Percentiles rank a stretch among this genome's conserved stretches.
Evolutionary conservation across 37 sponge, comb jelly and placozoan genomes (phyloP).

Genomic region (Aplysina aerophoba): DNA sequence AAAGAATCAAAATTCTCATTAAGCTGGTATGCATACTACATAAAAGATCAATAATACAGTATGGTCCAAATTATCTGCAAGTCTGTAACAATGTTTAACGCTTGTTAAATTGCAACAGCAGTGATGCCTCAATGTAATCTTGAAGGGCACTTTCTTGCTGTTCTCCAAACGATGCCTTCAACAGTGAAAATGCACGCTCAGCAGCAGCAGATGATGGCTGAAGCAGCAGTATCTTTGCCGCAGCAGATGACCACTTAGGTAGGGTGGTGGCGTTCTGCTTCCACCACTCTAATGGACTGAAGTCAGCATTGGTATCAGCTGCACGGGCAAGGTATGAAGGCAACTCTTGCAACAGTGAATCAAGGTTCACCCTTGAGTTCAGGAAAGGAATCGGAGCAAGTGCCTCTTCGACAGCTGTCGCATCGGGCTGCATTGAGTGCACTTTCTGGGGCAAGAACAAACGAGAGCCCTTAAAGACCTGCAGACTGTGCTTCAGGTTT

Average conservation of each 20-base stretch:
- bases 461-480: conserved; percentile 33
- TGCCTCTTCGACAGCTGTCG: conserved; percentile 4
- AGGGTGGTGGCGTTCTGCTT: conserved; percentile 30
- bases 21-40: too few relatives aligned
- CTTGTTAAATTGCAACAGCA: too few relatives aligned
- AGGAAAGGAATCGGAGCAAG: conserved; percentile 36
- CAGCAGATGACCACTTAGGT: conserved; percentile 40
- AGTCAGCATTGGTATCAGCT: conserved; percentile 8
- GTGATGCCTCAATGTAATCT: too few relatives aligned
- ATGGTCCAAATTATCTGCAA: too few relatives aligned
- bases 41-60: too few relatives aligned
- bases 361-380: background rate
- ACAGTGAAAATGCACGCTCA: too few relatives aligned
- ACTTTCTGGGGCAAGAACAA: conserved; percentile 43
- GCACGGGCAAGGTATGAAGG: conserved; percentile 32
- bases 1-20: too few relatives aligned
- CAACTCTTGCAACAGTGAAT: conserved; percentile 19
- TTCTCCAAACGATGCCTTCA: too few relatives aligned
- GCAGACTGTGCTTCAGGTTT: conserved; percentile 15
- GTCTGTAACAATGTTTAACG: too few relatives aligned
- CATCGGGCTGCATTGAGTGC: conserved; percentile 28
- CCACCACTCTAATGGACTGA: conserved; percentile 43
- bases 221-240: conserved; percentile 7
- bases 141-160: too few relatives aligned
- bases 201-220: conserved; percentile 38